A percentile compares a stretch with the other conserved stretches of the same genome.
These are phyloP conservation scores for Esox masquinongy DNA, from an alignment of 2,797 vertebrate genomes.

Conservation along the genomic window DNA sequence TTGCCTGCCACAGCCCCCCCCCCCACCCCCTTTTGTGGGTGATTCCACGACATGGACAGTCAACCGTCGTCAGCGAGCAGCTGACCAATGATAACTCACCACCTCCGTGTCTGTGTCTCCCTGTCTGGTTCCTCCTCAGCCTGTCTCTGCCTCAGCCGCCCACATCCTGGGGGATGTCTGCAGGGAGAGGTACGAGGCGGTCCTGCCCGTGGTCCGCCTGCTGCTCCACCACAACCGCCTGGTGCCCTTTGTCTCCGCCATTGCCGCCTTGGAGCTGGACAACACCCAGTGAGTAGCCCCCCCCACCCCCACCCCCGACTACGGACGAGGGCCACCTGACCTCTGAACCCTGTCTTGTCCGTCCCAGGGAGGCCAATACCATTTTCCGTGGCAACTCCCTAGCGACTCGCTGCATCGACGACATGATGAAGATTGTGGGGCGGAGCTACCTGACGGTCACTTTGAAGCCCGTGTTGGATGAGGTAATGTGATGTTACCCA, in stretches of 20 bases:
- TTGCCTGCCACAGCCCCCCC: no score
- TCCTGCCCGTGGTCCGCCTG: constrained; percentile 90
- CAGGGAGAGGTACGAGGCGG: constrained; percentile 89
- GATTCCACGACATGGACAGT: background rate
- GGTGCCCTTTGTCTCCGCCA: constrained; percentile 89
- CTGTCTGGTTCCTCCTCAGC: constrained; percentile 66
- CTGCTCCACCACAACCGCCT: constrained; percentile 93
- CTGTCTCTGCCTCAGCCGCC: constrained; percentile 92
- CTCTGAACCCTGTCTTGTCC: constrained; percentile 17
- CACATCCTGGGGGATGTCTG: constrained; percentile 95
- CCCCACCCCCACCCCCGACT: background rate
- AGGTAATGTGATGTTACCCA: constrained; percentile 71
- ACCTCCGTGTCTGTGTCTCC: background rate
- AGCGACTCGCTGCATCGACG: constrained; percentile 94
- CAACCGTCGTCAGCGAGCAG: no score
- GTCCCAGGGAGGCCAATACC: constrained; percentile 93
- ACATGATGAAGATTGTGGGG: constrained; percentile 99
- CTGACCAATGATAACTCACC: background rate
- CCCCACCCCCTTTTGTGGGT: no score
- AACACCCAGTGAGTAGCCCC: constrained; percentile 90
- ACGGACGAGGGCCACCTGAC: background rate
- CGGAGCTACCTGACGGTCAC: constrained; percentile 95
- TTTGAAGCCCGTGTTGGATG: constrained; percentile 93
- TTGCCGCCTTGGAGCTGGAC: constrained; percentile 91
- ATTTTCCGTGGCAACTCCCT: constrained; percentile 95